phyloP scores from a whole-genome alignment of 2,113 vertebrate species.

The Puma concolor region DNA sequence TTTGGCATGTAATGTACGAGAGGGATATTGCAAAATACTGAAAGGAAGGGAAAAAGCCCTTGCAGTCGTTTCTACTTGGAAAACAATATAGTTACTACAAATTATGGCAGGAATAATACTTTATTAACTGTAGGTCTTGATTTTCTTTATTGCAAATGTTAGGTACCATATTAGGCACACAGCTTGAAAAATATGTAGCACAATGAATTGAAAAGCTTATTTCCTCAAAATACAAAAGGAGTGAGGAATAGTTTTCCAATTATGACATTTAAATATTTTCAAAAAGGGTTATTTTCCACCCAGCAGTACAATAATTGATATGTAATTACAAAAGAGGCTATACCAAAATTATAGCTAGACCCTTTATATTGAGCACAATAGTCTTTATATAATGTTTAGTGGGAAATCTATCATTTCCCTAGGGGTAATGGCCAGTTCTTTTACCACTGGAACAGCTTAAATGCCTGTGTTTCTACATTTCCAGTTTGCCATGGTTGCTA shows the following conservation, averaged over 20 bases:
- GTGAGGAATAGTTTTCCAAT: slow-evolving; percentile 73
- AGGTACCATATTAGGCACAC: slow-evolving; percentile 47
- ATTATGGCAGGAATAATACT: slow-evolving; percentile 46
- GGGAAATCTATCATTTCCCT: slow-evolving; percentile 80
- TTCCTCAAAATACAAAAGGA: slow-evolving; percentile 73
- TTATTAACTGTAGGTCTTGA: slow-evolving; percentile 41
- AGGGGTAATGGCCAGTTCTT: slow-evolving; percentile 76
- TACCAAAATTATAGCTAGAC: slow-evolving; percentile 81
- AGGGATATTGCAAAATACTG: background rate
- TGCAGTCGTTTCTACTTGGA: slow-evolving; percentile 18
- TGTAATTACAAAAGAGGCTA: slow-evolving; percentile 79
- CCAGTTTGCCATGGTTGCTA: background rate
- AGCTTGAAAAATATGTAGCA: slow-evolving; percentile 57
- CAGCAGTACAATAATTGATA: slow-evolving; percentile 82
- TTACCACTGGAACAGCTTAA: slow-evolving; percentile 52
- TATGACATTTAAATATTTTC: slow-evolving; percentile 81
- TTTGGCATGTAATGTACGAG: background rate
- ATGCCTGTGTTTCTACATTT: slow-evolving; percentile 50
- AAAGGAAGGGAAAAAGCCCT: background rate
- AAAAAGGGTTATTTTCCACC: slow-evolving; percentile 76
- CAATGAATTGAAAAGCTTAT: slow-evolving; percentile 62
- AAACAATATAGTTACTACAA: slow-evolving; percentile 54
- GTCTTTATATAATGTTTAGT: slow-evolving; percentile 78
- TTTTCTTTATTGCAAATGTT: slow-evolving; percentile 63
- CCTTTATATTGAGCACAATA: slow-evolving; percentile 78